phyloP scores from a whole-genome alignment of 2,888 invertebrate species.

The Autographa pulchrina region DNA sequence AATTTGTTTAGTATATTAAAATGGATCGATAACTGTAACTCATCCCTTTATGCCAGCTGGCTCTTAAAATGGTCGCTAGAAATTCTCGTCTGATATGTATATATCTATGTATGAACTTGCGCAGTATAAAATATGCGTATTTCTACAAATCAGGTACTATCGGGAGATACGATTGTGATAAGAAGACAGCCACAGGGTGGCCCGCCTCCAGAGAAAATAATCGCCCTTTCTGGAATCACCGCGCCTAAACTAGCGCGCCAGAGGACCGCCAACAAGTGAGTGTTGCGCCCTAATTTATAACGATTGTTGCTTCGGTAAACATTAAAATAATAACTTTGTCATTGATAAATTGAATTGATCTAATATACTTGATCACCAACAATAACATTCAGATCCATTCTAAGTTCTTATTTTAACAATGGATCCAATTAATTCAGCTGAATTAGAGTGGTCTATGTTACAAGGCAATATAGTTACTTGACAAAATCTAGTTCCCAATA shows the following conservation, averaged over 20 bases:
- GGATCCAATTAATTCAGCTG: conserved; percentile 20
- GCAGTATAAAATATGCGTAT: conserved; percentile 23
- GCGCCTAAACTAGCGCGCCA: conserved; percentile 95
- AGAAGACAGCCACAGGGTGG: conserved; percentile 95
- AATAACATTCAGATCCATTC: neutral
- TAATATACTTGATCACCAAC: conserved; percentile 7
- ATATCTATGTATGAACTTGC: conserved; percentile 19
- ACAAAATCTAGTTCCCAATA: neutral
- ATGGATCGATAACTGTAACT: conserved; percentile 14
- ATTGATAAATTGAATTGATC: conserved; percentile 18
- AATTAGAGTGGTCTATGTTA: conserved; percentile 13
- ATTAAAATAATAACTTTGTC: conserved; percentile 29
- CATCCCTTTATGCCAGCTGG: conserved; percentile 45
- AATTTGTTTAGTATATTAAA: conserved; percentile 11
- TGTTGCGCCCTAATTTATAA: conserved; percentile 32
- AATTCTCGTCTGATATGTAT: conserved; percentile 5
- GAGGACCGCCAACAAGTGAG: conserved; percentile 83
- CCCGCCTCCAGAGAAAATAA: conserved; percentile 97
- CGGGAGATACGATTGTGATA: conserved; percentile 98
- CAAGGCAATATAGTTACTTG: neutral
- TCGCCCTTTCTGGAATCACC: conserved; percentile 96
- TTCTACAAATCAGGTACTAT: conserved; percentile 92
- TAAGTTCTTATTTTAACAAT: neutral
- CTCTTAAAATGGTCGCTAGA: conserved; percentile 25
- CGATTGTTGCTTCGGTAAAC: conserved; percentile 25